Evolutionary conservation across 2,888 invertebrate species (phyloP).

Genomic region (Acleris cristana): DNA sequence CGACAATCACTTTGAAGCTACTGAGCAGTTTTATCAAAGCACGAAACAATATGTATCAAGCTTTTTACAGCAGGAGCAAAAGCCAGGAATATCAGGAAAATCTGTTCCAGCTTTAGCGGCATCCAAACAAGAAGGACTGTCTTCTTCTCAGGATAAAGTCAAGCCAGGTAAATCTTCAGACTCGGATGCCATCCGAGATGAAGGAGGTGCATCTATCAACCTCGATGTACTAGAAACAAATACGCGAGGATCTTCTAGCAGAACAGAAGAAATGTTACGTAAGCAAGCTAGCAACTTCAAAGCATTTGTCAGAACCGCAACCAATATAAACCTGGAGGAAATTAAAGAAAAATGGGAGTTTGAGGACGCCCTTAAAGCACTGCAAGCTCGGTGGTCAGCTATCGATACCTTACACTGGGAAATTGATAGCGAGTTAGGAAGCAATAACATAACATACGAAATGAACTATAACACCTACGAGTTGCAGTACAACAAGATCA

Average conservation of each 20-base stretch:
- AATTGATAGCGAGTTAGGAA: neutral
- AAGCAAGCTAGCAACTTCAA: neutral
- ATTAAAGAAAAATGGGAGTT: slow-evolving; percentile 7
- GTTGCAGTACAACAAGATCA: neutral
- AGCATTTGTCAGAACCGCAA: neutral
- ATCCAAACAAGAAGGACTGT: too few relatives aligned
- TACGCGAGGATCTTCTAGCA: neutral
- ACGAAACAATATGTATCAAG: neutral
- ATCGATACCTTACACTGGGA: neutral
- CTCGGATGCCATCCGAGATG: too few relatives aligned
- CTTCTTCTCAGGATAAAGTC: too few relatives aligned
- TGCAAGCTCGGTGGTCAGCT: neutral
- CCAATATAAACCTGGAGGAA: neutral
- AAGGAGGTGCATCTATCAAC: too few relatives aligned
- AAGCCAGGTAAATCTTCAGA: too few relatives aligned
- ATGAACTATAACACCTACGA: neutral
- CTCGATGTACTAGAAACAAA: neutral
- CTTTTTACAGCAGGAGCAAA: too few relatives aligned
- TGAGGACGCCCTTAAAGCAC: neutral
- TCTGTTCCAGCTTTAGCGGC: too few relatives aligned
- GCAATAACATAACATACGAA: neutral
- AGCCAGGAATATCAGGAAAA: too few relatives aligned
- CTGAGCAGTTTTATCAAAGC: neutral
- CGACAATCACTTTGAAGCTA: neutral
- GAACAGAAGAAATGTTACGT: neutral